Conservation (phyloP, 2,888 invertebrate species). For the Tiliacea aurago region DNA sequence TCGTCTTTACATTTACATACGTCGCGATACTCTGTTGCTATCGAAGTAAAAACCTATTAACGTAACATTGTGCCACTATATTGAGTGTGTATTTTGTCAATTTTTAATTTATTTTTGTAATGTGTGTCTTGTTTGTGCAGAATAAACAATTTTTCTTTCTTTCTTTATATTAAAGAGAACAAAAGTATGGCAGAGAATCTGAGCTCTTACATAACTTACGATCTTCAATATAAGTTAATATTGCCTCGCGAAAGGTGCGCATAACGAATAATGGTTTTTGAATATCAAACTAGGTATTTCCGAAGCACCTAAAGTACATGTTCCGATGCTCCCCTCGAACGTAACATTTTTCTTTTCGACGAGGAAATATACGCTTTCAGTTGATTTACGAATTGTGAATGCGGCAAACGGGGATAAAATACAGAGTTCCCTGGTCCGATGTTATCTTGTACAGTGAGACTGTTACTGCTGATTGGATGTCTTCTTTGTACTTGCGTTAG, state of each 20-base stretch:
- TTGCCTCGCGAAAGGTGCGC: slow-evolving; percentile 61
- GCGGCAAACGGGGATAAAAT: slow-evolving; percentile 59
- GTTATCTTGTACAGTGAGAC: slow-evolving; percentile 46
- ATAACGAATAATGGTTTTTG: slow-evolving; percentile 72
- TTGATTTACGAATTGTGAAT: slow-evolving; percentile 68
- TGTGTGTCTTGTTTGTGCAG: too few species aligned
- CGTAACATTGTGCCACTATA: slow-evolving; percentile 44
- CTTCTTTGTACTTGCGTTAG: slow-evolving; percentile 43
- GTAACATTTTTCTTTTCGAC: slow-evolving; percentile 73
- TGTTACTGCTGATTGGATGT: slow-evolving; percentile 60
- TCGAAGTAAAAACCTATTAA: slow-evolving; percentile 49
- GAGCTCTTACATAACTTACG: slow-evolving; percentile 54
- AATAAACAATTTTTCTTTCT: too few species aligned
- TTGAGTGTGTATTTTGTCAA: too few species aligned
- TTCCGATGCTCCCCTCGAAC: slow-evolving; percentile 70
- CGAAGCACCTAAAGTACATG: slow-evolving; percentile 62
- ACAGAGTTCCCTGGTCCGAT: slow-evolving; percentile 38
- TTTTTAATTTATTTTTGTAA: too few species aligned
- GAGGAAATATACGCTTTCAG: slow-evolving; percentile 63
- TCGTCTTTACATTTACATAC: slow-evolving; percentile 52
- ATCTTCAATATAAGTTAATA: slow-evolving; percentile 71
- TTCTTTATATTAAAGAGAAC: slow-evolving; percentile 50
- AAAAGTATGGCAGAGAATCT: slow-evolving; percentile 41
- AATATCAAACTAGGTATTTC: slow-evolving; percentile 70
- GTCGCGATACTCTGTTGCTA: slow-evolving; percentile 37